Conservation (phyloP, 1,140 invertebrate species). For the Cyclina sinensis region DNA sequence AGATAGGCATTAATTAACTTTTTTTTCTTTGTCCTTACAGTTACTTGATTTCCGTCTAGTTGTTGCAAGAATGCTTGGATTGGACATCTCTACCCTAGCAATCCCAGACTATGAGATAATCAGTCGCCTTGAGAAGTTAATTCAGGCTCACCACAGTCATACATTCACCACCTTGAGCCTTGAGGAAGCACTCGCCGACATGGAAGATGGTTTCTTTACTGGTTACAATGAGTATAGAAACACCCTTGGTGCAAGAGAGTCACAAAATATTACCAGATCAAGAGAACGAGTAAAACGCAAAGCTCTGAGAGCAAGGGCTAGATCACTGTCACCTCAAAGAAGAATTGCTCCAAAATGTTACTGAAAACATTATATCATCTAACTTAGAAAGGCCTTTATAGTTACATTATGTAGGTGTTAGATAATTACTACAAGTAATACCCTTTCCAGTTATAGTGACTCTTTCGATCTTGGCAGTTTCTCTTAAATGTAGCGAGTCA, state of each 20-base stretch:
- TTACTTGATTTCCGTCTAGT: slow-evolving; percentile 86
- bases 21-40: slow-evolving; percentile 78
- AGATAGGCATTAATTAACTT: too few relatives aligned
- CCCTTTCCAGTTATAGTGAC: background rate
- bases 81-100: slow-evolving; percentile 85
- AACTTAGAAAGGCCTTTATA: background rate
- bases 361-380: slow-evolving; percentile 66
- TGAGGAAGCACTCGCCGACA: slow-evolving; percentile 83
- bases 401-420: background rate
- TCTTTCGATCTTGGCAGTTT: slow-evolving; percentile 47
- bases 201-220: slow-evolving; percentile 81
- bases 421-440: background rate
- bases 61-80: slow-evolving; percentile 85
- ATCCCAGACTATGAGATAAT: slow-evolving; percentile 87
- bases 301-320: slow-evolving; percentile 73
- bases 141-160: slow-evolving; percentile 83
- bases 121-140: slow-evolving; percentile 85
- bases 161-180: slow-evolving; percentile 82
- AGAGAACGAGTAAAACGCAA: slow-evolving; percentile 76
- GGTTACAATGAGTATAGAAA: slow-evolving; percentile 77
- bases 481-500: slow-evolving; percentile 19
- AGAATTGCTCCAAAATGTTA: slow-evolving; percentile 80
- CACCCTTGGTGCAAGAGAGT: slow-evolving; percentile 65
- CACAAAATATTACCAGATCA: slow-evolving; percentile 71
- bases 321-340: slow-evolving; percentile 82